A percentile compares a stretch with the other conserved stretches of the same genome.
These are phyloP conservation scores for Drosophila algonquin DNA, from an alignment of 2,888 invertebrate genomes.

Conservation along the genomic window DNA sequence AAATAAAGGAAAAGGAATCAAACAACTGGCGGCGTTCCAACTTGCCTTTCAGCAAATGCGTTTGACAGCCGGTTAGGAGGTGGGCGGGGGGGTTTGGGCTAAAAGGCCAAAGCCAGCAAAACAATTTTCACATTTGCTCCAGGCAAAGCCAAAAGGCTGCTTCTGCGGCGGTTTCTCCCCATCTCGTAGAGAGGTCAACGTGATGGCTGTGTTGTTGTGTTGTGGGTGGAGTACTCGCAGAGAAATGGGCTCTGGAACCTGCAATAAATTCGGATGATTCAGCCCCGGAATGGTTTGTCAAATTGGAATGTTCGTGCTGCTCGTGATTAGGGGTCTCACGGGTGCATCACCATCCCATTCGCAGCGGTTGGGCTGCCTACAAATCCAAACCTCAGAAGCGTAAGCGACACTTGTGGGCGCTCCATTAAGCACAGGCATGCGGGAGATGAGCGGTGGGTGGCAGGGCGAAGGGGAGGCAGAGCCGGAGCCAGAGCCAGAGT, in stretches of 20 bases:
- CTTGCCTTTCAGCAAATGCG: slow-evolving; percentile 53
- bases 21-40: slow-evolving; percentile 63
- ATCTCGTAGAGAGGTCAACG: slow-evolving; percentile 1
- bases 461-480: not conserved
- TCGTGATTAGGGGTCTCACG: not conserved
- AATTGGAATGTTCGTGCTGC: not conserved
- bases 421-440: slow-evolving; percentile 51
- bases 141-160: slow-evolving; percentile 16
- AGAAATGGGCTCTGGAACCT: not conserved
- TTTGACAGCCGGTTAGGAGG: slow-evolving; percentile 55
- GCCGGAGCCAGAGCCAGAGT: slow-evolving; percentile 4
- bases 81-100: not conserved
- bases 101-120: slow-evolving; percentile 59
- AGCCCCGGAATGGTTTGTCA: too few relatives aligned
- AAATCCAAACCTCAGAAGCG: slow-evolving; percentile 40
- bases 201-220: not conserved
- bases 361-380: not conserved
- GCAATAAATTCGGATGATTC: not conserved
- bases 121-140: slow-evolving; percentile 62
- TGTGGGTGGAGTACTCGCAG: not conserved
- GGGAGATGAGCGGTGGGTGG: not conserved
- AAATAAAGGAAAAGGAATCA: slow-evolving; percentile 4
- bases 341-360: not conserved
- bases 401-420: slow-evolving; percentile 70
- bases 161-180: not conserved